Base-by-base conservation (phyloP, 2,797 vertebrate genomes). In the Geotrypetes seraphini region DNA sequence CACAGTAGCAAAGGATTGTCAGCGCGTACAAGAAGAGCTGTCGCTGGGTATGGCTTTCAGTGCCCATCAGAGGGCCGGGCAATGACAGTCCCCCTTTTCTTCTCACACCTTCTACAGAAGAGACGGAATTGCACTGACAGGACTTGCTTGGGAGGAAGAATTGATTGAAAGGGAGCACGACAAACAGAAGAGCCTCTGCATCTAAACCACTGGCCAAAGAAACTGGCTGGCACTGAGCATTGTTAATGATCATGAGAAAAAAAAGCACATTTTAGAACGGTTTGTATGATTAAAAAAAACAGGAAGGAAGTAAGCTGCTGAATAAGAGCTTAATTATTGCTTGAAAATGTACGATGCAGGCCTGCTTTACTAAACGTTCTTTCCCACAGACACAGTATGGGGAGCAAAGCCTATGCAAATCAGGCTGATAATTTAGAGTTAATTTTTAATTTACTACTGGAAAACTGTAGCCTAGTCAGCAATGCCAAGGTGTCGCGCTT, bases 31-130 rank as follows among this genome's bases (percentile, higher is more conserved):
- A 14, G 10, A 4, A 38, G 2, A 10, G 39, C 50, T 50, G 57
- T 45, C 51, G 41, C 39, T 2, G 1, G 1, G 0, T 1, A 19
- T 32, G 43, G 42, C 3, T 22, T 28, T 35, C 57, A 29, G 32
- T 22, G 54, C 36, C 51, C 17, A 28, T 54, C 47, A 38, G 4
- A 6, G 23, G 46, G 26, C 20, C 23, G 18, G 37, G 28, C 22
- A 6, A 41, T 7, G 46, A 43, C 26, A 11, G 19, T 2, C 1
- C 29, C 22, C 19, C 18, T 12, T 33, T 39, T 39, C 16, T 32
- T 25, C 40, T 7, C 5, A 18, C 12, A 12, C 18, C 23, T 16
- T 27, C 15, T 19, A 24, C 12, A 32, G 25, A 14, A 12, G 5
- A 7, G 19, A 15, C 27, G 32, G 12, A 22, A 30, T 29, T 30